Evolutionary conservation across 2,888 invertebrate genomes (phyloP).

Genomic region (Apodemia mormo): DNA sequence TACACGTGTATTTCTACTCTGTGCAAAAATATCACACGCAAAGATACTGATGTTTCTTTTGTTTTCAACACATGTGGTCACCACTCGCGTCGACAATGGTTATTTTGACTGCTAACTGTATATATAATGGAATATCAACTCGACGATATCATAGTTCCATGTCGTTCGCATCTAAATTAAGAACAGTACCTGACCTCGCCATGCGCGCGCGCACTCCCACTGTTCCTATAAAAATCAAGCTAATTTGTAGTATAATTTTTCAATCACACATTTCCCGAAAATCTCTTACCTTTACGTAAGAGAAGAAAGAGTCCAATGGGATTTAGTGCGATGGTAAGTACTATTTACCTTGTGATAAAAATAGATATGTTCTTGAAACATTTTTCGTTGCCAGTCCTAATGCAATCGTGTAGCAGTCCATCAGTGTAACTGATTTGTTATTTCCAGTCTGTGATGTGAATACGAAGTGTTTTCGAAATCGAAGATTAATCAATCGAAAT

Average conservation of each 20-base stretch:
- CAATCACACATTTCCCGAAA: slow-evolving; percentile 55
- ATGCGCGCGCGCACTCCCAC: slow-evolving; percentile 68
- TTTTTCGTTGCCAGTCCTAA: slow-evolving; percentile 34
- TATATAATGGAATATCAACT: slow-evolving; percentile 67
- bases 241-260: slow-evolving; percentile 70
- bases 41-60: slow-evolving; percentile 33
- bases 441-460: slow-evolving; percentile 69
- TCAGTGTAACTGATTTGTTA: slow-evolving; percentile 49
- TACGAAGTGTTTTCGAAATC: slow-evolving; percentile 52
- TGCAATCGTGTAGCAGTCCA: slow-evolving; percentile 26
- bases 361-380: slow-evolving; percentile 47
- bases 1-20: background rate
- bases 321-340: slow-evolving; percentile 53
- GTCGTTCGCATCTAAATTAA: slow-evolving; percentile 75
- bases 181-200: slow-evolving; percentile 70
- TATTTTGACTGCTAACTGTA: slow-evolving; percentile 48
- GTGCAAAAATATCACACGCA: slow-evolving; percentile 20
- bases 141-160: slow-evolving; percentile 50
- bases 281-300: slow-evolving; percentile 30
- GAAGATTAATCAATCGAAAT: slow-evolving; percentile 52
- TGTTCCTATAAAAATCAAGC: slow-evolving; percentile 69
- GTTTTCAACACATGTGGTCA: slow-evolving; percentile 45
- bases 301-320: slow-evolving; percentile 19
- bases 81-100: slow-evolving; percentile 39
- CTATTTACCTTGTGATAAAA: slow-evolving; percentile 36